These are phyloP conservation scores for Paralvinella palmiformis DNA, from an alignment of 1,140 invertebrate genomes.

Conservation along the genomic window DNA sequence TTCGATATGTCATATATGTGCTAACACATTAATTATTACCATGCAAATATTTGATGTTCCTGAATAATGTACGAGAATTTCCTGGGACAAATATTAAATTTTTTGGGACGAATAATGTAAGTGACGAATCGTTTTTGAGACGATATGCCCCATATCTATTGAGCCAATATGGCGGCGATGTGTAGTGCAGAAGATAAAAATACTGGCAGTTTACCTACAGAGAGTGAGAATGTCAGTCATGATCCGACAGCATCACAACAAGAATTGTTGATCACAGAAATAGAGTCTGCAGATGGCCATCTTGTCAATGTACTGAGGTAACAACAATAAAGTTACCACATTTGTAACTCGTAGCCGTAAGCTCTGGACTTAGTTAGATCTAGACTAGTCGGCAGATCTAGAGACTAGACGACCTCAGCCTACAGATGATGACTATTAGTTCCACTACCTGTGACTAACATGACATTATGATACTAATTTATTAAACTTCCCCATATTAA, in stretches of 20 bases:
- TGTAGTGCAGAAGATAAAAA: too few species aligned
- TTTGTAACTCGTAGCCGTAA: background rate
- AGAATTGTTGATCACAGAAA: slow-evolving; percentile 47
- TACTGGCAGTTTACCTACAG: too few species aligned
- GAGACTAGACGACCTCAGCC: background rate
- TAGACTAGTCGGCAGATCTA: background rate
- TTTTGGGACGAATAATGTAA: too few species aligned
- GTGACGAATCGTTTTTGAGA: too few species aligned
- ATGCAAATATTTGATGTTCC: too few species aligned
- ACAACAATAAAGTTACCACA: slow-evolving; percentile 3
- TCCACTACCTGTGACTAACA: background rate
- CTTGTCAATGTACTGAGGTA: slow-evolving; percentile 44
- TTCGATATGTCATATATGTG: too few species aligned
- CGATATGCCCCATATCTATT: too few species aligned
- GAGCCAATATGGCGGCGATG: too few species aligned
- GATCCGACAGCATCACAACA: slow-evolving; percentile 44
- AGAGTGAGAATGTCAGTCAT: slow-evolving; percentile 16
- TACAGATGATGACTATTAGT: background rate
- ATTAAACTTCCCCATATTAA: background rate
- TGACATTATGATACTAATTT: background rate
- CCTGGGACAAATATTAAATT: too few species aligned
- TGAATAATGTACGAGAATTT: too few species aligned
- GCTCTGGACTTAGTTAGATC: background rate
- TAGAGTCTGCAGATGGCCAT: slow-evolving; percentile 48
- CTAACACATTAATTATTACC: too few species aligned